A percentile compares a stretch with the other conserved stretches of the same genome.
Conservation (phyloP, 2,888 invertebrate genomes). For the Stictocephala bisonia region DNA sequence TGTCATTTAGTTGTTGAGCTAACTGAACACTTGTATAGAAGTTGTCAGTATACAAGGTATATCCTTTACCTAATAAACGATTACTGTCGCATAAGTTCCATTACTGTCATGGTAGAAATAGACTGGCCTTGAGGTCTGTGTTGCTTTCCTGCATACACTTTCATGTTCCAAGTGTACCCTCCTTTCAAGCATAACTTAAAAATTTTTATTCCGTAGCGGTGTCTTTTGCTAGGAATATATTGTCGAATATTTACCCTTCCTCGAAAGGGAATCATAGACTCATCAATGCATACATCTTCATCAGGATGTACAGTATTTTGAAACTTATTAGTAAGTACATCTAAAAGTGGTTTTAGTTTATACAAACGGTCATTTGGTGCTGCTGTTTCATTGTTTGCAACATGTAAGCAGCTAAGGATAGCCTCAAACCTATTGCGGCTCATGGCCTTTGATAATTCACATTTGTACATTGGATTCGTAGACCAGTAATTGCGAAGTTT, state of each 20-base stretch:
- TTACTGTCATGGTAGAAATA: not conserved
- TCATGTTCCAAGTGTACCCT: not conserved
- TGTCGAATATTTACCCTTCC: not conserved
- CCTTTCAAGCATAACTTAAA: not conserved
- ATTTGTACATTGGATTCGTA: not conserved
- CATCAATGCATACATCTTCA: not conserved
- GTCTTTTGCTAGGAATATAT: not conserved
- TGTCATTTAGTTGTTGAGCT: not conserved
- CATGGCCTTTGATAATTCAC: not conserved
- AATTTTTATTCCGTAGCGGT: not conserved
- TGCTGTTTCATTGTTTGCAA: not conserved
- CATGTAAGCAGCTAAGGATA: not conserved
- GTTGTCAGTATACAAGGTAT: not conserved
- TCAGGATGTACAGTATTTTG: not conserved
- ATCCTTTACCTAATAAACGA: not conserved
- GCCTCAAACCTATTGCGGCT: not conserved
- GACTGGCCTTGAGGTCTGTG: not conserved
- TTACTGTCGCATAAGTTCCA: not conserved
- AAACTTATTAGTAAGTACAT: not conserved
- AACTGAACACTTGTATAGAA: not conserved
- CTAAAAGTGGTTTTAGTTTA: not conserved
- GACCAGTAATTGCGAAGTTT: too few species aligned
- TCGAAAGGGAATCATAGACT: not conserved
- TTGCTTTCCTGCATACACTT: not conserved
- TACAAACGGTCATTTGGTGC: not conserved